Evolutionary conservation across 2,888 invertebrate genomes (phyloP), one percentile per base, ranked within the genome.

Genomic region (Callinectes sapidus): DNA sequence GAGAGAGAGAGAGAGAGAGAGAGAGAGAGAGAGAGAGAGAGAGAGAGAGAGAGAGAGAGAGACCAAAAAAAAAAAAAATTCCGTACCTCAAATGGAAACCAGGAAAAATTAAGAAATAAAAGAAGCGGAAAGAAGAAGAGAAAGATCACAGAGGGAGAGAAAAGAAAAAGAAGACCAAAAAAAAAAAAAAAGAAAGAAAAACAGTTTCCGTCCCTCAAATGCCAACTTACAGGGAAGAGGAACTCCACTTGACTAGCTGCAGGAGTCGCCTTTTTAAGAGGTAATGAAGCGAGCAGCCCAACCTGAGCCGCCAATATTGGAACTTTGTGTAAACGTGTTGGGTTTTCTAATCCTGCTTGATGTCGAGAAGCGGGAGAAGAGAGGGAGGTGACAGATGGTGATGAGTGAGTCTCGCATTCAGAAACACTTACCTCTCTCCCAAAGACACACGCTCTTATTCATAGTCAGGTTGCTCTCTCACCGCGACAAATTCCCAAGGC

Each of bases 271-370:
- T 91, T 91, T 91, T 86, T 54, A 87, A 91, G 91, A 91, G 87
- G 91, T 91, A 91, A 91, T 91, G 91, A 91, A 91, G 91, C 87
- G 91, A 86, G 35, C 91, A 86, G 35, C 55, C 39, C 61, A 91
- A 91, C 61, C 87, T 48, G 86, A 91, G 91, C 87, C 87, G 71
- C 71, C 88, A 88, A 91, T 87, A 88, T 88, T 88, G 88, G 77
- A 91, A 91, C 91, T 88, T 91, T 91, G 91, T 91, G 91, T 88
- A 42, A 66, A 91, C 91, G 91, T 91, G 91, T 88, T 88, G 39
- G 35, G 91, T 32, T 88, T 91, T 71, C 42, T 54, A 88, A 91
- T 88, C 32, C 23, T 18, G 48, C 66, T 42, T 91, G 61, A 86
- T 32, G 6, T 1, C 61, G 28, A 32, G 86, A 18, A 61, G 28